A percentile compares a stretch with the other conserved stretches of the same genome.
phyloP scores from a whole-genome alignment of 2,113 vertebrate genomes.

The Potamarius usumacintae region DNA sequence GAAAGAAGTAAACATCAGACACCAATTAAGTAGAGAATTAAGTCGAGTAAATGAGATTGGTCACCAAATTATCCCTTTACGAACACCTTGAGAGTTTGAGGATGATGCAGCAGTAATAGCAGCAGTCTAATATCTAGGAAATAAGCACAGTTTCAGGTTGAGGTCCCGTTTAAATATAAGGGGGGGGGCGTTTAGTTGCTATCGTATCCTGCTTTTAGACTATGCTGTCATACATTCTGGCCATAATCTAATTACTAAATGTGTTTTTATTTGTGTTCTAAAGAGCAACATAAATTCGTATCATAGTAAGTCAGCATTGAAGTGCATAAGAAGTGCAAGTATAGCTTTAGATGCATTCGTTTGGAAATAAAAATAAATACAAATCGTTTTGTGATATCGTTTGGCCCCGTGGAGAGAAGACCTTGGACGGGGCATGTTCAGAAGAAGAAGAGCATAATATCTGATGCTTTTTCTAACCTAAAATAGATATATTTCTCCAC shows the following conservation, averaged over 20 bases:
- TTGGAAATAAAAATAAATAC: conserved; percentile 77
- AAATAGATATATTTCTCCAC: conserved; percentile 71
- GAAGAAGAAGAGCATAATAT: conserved; percentile 72
- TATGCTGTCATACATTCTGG: conserved; percentile 50
- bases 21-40: background rate
- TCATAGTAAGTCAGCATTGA: conserved; percentile 85
- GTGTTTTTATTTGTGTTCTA: conserved; percentile 61
- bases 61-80: conserved; percentile 18
- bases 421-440: conserved; percentile 75
- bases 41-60: background rate
- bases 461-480: conserved; percentile 95
- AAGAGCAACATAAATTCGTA: conserved; percentile 75
- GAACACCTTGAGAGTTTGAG: conserved; percentile 30
- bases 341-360: conserved; percentile 93
- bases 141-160: conserved; percentile 53
- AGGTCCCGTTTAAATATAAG: conserved; percentile 40
- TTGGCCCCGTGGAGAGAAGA: conserved; percentile 62
- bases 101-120: conserved; percentile 46
- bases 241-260: conserved; percentile 69
- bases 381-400: conserved; percentile 59
- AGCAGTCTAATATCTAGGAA: conserved; percentile 51
- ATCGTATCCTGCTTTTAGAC: conserved; percentile 35
- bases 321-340: conserved; percentile 98
- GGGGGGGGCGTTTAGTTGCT: conserved; percentile 23
- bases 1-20: background rate